Evolutionary conservation across 2,888 invertebrate genomes (phyloP), one percentile per base, ranked within the genome.

Genomic region (Agonopterix arenella): DNA sequence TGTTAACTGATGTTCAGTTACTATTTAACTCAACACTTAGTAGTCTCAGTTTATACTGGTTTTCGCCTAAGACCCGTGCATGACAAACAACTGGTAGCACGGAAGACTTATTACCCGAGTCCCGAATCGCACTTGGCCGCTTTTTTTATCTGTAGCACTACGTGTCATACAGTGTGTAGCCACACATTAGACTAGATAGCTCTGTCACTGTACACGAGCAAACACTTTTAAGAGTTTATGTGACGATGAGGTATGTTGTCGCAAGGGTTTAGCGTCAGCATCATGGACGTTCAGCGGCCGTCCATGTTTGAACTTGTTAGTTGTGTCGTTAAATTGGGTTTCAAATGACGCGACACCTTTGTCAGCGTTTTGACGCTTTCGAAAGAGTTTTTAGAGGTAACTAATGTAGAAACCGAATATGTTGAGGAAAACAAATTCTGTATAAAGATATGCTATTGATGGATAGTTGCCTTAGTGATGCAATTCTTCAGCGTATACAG

Each of bases 211-310:
- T 76, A 73, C 58, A 62, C 58, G 64, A 62, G 82, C 57, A 85
- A 89, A 89, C 85, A 86, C 85, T 89, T 88, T 89, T 86, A 89
- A 85, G 84, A 81, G 83, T 80, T 82, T 78, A 81, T 83, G 80
- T 78, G 71, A 68, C 68, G 80, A 78, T 81, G 76, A 84, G 80
- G 77, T 77, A 76, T 89, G 85, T 89, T 85, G 83, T 73, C 77
- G 62, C 60, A 84, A 83, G 70, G 67, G 68, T 81, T 89, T 89
- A 89, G 85, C 83, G 80, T 61, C 8, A 68, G 69, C 80, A 84
- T 89, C 84, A 86, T 86, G 78, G 74, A 62, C 76, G 75, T 72
- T 80, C 75, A 80, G 76, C 73, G 66, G 65, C 61, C 64, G 67
- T 64, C 47, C 46, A 44, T 50, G 43, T 50, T 52, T 52, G 49